phyloP scores from a whole-genome alignment of 2,888 invertebrate species.

The Saturnia japonica region DNA sequence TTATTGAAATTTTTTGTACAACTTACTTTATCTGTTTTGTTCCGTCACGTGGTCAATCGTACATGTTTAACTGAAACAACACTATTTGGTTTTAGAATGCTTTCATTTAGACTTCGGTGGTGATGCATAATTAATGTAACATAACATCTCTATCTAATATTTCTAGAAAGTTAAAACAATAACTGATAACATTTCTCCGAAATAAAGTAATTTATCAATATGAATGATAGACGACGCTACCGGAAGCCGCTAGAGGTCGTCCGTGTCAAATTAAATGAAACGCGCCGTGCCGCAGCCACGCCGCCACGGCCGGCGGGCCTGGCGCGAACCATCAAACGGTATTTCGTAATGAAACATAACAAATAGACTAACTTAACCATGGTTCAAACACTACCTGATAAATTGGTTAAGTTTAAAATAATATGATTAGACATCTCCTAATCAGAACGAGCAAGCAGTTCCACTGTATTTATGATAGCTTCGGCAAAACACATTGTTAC shows the following conservation, averaged over 20 bases:
- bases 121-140: not conserved
- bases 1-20: no score
- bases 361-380: not conserved
- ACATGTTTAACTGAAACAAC: not conserved
- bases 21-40: not conserved
- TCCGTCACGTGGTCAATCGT: not conserved
- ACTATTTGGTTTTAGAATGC: not conserved
- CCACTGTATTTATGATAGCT: no score
- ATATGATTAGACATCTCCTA: not conserved
- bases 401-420: not conserved
- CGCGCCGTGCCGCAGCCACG: slow-evolving; percentile 31
- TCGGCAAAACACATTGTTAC: no score
- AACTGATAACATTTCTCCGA: not conserved
- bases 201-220: slow-evolving; percentile 8
- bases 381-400: not conserved
- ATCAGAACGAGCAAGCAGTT: not conserved
- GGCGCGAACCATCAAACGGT: not conserved
- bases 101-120: not conserved
- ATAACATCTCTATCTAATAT: not conserved
- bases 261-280: slow-evolving; percentile 46
- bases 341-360: slow-evolving; percentile 10
- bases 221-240: slow-evolving; percentile 26
- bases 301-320: no score
- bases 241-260: slow-evolving; percentile 52
- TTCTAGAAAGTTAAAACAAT: not conserved